A percentile compares a stretch with the other conserved stretches of the same genome.
Conservation (phyloP, 2,113 vertebrate genomes). For the Podiceps cristatus region DNA sequence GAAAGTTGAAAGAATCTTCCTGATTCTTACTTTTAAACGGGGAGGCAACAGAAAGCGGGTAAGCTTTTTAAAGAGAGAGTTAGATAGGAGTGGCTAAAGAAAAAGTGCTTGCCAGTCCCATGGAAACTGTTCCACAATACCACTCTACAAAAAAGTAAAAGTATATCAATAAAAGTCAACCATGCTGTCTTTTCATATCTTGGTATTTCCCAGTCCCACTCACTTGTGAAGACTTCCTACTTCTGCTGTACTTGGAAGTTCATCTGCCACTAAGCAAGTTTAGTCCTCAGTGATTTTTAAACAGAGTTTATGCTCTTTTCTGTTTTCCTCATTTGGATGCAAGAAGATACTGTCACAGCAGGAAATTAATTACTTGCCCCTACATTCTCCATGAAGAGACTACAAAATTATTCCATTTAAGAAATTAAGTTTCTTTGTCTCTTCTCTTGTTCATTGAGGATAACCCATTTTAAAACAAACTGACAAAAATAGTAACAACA, state of each 20-base stretch:
- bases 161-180: background rate
- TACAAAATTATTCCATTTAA: background rate
- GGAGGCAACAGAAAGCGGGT: background rate
- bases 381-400: background rate
- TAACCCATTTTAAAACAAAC: background rate
- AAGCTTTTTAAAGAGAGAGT: background rate
- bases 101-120: background rate
- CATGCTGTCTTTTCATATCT: rapidly evolving
- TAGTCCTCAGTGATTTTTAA: background rate
- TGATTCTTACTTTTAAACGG: background rate
- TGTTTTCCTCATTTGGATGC: background rate
- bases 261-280: background rate
- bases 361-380: background rate
- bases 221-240: background rate
- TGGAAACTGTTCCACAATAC: background rate
- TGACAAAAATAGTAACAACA: background rate
- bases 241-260: background rate
- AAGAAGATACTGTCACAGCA: background rate
- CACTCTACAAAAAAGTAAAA: background rate
- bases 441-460: background rate
- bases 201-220: background rate
- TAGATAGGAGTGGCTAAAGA: background rate
- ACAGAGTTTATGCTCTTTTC: background rate
- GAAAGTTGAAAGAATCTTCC: background rate
- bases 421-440: background rate